A percentile compares a stretch with the other conserved stretches of the same genome.
phyloP scores from a whole-genome alignment of 2,113 vertebrate genomes.

The Nesoenas mayeri region DNA sequence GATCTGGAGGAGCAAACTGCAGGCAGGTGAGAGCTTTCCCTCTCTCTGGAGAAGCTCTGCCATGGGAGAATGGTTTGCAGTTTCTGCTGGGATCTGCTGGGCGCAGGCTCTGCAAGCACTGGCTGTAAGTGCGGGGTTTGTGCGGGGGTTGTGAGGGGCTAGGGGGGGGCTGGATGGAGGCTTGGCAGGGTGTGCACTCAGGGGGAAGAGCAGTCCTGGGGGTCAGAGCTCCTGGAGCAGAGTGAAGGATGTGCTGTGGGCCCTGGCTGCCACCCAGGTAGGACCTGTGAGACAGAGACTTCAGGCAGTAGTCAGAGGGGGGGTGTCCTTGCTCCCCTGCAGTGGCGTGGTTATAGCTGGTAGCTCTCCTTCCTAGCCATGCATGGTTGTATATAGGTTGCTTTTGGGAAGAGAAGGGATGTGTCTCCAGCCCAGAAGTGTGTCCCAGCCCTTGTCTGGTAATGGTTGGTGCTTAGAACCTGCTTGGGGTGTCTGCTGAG shows the following conservation, averaged over 20 bases:
- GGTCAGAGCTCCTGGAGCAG: neutral
- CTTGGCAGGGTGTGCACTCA: neutral
- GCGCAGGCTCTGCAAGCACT: conserved; percentile 30
- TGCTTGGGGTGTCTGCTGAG: neutral
- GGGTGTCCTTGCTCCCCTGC: neutral
- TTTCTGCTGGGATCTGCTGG: conserved; percentile 33
- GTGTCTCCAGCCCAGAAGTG: neutral
- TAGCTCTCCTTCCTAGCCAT: neutral
- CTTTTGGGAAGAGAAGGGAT: neutral
- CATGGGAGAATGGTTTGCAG: conserved; percentile 43
- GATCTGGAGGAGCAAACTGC: neutral
- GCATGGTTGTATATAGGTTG: neutral
- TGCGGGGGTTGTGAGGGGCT: neutral
- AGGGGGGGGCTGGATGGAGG: neutral
- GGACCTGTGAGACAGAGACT: neutral
- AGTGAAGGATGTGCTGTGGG: neutral
- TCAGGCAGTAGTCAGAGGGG: neutral
- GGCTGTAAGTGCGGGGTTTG: conserved; percentile 38
- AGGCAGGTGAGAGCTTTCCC: neutral
- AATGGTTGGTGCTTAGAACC: neutral
- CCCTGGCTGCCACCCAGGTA: neutral
- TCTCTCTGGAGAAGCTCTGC: neutral
- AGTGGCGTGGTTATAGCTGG: neutral
- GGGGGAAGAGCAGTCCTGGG: neutral
- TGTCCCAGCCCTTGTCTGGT: neutral